Percentiles rank a stretch among this genome's conserved stretches.
phyloP scores from a whole-genome alignment of 2,797 vertebrate genomes.

The Thamnophis elegans region DNA sequence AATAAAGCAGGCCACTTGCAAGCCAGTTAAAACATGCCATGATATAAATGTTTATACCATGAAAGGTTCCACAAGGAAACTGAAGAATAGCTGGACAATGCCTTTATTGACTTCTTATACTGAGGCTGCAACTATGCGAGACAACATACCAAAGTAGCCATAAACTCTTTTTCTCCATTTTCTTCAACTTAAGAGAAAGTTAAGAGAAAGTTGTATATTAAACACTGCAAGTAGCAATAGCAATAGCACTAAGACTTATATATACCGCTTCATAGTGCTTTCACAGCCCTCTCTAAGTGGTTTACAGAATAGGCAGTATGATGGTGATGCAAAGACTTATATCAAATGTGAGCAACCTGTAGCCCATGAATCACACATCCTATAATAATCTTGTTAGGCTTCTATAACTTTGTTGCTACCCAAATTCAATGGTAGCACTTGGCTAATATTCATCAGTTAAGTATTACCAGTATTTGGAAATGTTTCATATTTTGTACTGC shows the following conservation, averaged over 20 bases:
- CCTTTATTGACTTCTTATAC: neutral
- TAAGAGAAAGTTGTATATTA: neutral
- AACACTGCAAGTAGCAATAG: neutral
- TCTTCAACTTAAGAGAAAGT: neutral
- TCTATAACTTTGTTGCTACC: neutral
- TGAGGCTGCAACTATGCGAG: neutral
- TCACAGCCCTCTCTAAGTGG: too few species aligned
- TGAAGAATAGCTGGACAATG: neutral
- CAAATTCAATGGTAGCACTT: neutral
- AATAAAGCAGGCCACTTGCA: constrained; percentile 75
- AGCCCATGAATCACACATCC: neutral
- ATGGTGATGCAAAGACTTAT: neutral
- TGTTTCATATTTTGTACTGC: neutral
- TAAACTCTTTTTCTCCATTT: neutral
- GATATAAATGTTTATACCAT: constrained; percentile 76
- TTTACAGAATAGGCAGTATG: neutral
- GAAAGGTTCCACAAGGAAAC: constrained; percentile 70
- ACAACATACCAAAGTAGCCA: neutral
- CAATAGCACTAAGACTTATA: too few species aligned
- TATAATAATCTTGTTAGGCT: neutral
- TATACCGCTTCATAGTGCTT: too few species aligned
- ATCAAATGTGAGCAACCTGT: neutral
- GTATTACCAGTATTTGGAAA: neutral
- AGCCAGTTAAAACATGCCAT: constrained; percentile 77
- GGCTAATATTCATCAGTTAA: neutral